Conservation (phyloP, 1,140 invertebrate genomes). For the Zaprionus vittiger region DNA sequence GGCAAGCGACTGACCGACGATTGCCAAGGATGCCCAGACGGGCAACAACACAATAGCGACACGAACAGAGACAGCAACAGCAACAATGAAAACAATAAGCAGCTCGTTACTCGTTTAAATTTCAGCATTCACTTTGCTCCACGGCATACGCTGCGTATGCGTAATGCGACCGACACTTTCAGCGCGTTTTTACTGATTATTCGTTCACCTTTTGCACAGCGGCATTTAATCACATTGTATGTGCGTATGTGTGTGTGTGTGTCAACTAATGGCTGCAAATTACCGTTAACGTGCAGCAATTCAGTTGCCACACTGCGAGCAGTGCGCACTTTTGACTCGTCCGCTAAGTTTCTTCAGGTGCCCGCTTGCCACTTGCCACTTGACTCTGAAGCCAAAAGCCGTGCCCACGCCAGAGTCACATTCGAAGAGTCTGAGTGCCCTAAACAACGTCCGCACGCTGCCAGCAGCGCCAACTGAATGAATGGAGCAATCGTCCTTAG, state of each 20-base stretch:
- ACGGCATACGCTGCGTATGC: conserved; percentile 68
- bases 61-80: not conserved
- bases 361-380: conserved; percentile 49
- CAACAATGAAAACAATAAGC: conserved; percentile 34
- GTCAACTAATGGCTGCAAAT: conserved; percentile 75
- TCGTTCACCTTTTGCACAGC: conserved; percentile 25
- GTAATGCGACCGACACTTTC: conserved; percentile 60
- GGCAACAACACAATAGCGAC: conserved; percentile 9
- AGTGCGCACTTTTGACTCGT: conserved; percentile 44
- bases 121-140: conserved; percentile 44
- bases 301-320: conserved; percentile 38
- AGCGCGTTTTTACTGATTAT: conserved; percentile 35
- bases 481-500: conserved; percentile 64
- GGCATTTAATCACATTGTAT: conserved; percentile 62
- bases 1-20: conserved; percentile 42
- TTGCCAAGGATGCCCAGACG: conserved; percentile 38
- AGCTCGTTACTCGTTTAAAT: conserved; percentile 60
- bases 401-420: conserved; percentile 24
- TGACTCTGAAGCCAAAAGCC: conserved; percentile 45
- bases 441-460: conserved; percentile 76
- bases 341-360: conserved; percentile 51
- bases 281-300: conserved; percentile 66
- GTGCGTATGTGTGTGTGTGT: conserved; percentile 23
- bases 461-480: conserved; percentile 70
- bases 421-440: conserved; percentile 37